These are phyloP conservation scores for Apteryx owenii DNA, from an alignment of 2,113 vertebrate species.

Conservation along the genomic window DNA sequence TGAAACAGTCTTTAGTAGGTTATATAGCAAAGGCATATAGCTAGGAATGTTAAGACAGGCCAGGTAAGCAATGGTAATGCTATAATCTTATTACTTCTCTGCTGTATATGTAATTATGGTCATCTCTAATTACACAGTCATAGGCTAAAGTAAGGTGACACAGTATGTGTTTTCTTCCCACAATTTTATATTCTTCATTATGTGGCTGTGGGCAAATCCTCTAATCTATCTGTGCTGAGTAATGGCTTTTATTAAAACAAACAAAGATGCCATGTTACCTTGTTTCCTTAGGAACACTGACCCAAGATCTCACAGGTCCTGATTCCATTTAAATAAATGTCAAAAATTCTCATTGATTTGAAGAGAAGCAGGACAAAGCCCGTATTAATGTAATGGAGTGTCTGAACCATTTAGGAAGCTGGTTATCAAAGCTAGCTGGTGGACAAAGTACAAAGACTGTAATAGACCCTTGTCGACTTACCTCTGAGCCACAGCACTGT, in stretches of 20 bases:
- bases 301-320: background rate
- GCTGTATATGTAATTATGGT: background rate
- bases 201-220: background rate
- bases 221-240: background rate
- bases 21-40: no score
- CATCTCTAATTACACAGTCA: background rate
- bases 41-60: no score
- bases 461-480: fast-evolving
- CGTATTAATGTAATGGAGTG: background rate
- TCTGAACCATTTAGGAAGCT: background rate
- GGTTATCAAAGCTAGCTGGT: background rate
- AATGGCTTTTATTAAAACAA: background rate
- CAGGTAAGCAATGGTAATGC: background rate
- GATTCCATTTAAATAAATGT: background rate
- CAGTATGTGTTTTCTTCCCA: no score
- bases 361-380: background rate
- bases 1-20: background rate
- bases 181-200: background rate
- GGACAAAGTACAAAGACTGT: background rate
- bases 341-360: background rate
- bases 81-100: background rate
- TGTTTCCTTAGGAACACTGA: background rate
- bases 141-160: no score
- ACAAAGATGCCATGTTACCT: background rate
- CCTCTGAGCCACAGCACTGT: background rate